A percentile compares a stretch with the other conserved stretches of the same genome.
phyloP scores from a whole-genome alignment of 2,888 invertebrate genomes.

The Eupithecia subumbrata region DNA sequence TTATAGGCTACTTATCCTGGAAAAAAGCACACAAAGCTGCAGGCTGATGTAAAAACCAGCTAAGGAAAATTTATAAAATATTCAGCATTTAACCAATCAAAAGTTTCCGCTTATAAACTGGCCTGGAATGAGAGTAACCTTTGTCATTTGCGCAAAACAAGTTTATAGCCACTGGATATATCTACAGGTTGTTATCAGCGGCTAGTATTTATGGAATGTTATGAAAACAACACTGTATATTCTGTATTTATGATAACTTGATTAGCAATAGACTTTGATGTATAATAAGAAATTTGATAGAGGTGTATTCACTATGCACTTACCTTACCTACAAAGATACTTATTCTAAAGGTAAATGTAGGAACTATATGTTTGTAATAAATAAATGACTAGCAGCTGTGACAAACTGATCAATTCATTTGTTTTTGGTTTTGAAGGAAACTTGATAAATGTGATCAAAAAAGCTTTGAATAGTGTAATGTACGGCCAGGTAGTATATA shows the following conservation, averaged over 20 bases:
- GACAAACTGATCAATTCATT: too few relatives aligned
- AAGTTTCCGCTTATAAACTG: not conserved
- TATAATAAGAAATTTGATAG: not conserved
- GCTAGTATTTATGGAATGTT: constrained; percentile 21
- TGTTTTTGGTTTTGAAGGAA: too few relatives aligned
- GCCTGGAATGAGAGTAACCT: constrained; percentile 3
- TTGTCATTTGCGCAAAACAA: constrained; percentile 10
- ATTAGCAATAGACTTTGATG: constrained; percentile 1
- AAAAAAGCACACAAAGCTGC: not conserved
- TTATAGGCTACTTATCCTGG: not conserved
- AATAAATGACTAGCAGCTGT: not conserved
- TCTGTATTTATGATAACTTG: not conserved
- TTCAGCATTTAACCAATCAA: not conserved
- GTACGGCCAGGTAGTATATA: too few relatives aligned
- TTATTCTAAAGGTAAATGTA: not conserved
- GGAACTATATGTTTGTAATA: not conserved
- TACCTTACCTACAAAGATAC: not conserved
- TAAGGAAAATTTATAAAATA: not conserved
- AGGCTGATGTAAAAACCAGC: not conserved
- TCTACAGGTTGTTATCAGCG: constrained; percentile 15
- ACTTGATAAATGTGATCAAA: too few relatives aligned
- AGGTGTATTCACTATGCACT: not conserved
- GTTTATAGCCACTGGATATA: constrained; percentile 7
- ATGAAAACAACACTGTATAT: constrained; percentile 18
- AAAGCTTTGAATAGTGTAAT: too few relatives aligned